Evolutionary conservation across 2,888 invertebrate species (phyloP), one percentile per base, ranked within the genome.

Genomic region (Euplagia quadripunctaria): DNA sequence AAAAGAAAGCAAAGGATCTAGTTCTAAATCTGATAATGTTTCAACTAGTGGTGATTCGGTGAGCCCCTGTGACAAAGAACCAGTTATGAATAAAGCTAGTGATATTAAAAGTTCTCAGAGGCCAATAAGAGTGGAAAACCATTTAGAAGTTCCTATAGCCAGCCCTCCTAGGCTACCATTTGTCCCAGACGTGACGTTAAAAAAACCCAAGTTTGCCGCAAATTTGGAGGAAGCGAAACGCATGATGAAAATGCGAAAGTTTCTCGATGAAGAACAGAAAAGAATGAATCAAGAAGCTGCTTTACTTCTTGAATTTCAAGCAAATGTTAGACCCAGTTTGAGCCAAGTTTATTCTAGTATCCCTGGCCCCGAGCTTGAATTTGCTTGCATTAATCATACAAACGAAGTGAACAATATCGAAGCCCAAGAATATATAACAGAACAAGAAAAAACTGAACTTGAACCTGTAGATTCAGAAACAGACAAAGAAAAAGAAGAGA

Each of bases 131-230:
- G 90, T 94, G 6, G 95, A 95, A 68, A 93, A 92, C 51, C 94
- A 93, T 80, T 85, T 96, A 77, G 94, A 94, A 82, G 89, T 85
- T 1, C 94, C 94, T 7, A 90, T 94, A 67, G 81, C 88, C 11
- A 88, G 92, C 0, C 94, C 94, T 0, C 93, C 94, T 4, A 85
- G 94, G 55, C 77, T 95, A 17, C 92, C 94, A 3, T 94, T 94
- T 73, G 94, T 94, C 1, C 94, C 95, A n/a, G 95, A 96, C 68
- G 91, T 96, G 0, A 96, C 96, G 17, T 84, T 96, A 49, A 97
- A 96, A 79, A 97, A 97, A 87, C 97, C 97, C 0, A 97, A 97
- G 92, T 96, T 97, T 74, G 97, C 97, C 0, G 97, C 97, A 0
- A 97, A 97, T 88, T 95, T 97, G 64, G 96, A 96, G 81, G 97